phyloP scores from a whole-genome alignment of 2,888 invertebrate genomes.

The Salpingus planirostris region DNA sequence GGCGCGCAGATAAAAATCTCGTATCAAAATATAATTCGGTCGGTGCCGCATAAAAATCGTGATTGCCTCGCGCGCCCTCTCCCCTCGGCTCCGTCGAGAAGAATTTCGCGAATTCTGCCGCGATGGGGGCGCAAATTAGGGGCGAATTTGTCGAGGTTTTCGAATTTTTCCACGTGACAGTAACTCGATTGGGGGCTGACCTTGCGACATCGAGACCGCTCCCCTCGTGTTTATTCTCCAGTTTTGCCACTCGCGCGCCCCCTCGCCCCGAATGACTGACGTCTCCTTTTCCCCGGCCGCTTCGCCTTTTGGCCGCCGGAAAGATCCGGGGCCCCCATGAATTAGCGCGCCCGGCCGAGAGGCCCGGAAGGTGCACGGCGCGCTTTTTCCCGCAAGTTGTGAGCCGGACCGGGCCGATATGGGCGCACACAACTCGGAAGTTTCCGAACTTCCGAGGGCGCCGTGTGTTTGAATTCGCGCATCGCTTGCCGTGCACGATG shows the following conservation, averaged over 20 bases:
- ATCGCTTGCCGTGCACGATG: constrained; percentile 38
- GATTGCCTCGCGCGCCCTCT: no score
- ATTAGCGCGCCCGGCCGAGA: no score
- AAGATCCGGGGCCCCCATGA: no score
- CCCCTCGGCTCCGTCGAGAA: no score
- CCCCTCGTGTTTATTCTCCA: constrained; percentile 24
- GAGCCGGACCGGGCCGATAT: constrained; percentile 31
- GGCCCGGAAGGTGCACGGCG: constrained; percentile 23
- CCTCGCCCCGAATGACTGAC: no score
- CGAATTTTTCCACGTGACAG: constrained; percentile 8
- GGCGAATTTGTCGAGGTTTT: no score
- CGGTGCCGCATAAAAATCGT: no score
- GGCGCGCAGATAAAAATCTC: constrained; percentile 25
- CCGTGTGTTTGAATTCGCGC: constrained; percentile 42
- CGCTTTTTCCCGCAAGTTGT: constrained; percentile 26
- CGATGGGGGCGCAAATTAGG: neutral
- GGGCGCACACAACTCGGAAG: constrained; percentile 31
- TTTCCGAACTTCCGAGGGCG: constrained; percentile 34
- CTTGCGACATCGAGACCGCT: constrained; percentile 15
- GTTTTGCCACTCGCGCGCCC: constrained; percentile 28
- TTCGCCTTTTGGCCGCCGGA: no score
- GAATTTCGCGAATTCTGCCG: no score
- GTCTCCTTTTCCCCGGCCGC: constrained; percentile 16
- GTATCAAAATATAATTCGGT: constrained; percentile 21
- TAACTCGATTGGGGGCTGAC: constrained; percentile 9